A percentile compares a stretch with the other conserved stretches of the same genome.
These are phyloP conservation scores for Rhincodon typus DNA, from an alignment of 2,797 vertebrate genomes.

Conservation along the genomic window DNA sequence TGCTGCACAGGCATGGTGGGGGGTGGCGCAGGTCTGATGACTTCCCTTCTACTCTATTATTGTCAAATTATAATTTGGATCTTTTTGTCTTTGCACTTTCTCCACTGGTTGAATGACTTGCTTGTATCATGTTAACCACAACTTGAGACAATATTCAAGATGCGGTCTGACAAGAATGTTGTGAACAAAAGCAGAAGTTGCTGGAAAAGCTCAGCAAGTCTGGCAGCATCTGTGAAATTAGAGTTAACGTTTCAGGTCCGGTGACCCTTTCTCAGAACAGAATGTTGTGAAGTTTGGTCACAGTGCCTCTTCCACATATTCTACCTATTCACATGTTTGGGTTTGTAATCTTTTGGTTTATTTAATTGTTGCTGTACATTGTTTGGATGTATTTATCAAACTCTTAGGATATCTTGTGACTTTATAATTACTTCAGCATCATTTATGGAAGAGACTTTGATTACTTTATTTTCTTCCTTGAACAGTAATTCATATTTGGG, in stretches of 20 bases:
- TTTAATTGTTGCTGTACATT: not conserved
- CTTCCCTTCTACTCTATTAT: not conserved
- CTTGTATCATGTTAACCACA: not conserved
- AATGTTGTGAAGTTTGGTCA: not conserved
- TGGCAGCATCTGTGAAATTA: too few species aligned
- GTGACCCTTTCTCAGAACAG: not conserved
- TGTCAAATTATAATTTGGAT: not conserved
- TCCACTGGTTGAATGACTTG: not conserved
- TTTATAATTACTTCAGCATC: not conserved
- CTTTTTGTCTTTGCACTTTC: not conserved
- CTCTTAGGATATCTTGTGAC: not conserved
- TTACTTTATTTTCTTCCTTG: not conserved
- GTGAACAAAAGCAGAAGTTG: too few species aligned
- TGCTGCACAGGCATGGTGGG: not conserved
- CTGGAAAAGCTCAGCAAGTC: too few species aligned
- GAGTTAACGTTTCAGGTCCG: too few species aligned
- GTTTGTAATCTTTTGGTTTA: not conserved
- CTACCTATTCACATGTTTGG: not conserved
- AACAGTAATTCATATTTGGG: not conserved
- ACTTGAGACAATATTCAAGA: not conserved
- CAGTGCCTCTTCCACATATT: not conserved
- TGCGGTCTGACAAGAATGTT: not conserved
- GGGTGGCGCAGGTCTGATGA: too few species aligned
- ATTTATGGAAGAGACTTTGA: not conserved
- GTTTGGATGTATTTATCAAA: not conserved